Evolutionary conservation across 2,888 invertebrate species (phyloP), one percentile per base, ranked within the genome.

Genomic region (Automeris io): DNA sequence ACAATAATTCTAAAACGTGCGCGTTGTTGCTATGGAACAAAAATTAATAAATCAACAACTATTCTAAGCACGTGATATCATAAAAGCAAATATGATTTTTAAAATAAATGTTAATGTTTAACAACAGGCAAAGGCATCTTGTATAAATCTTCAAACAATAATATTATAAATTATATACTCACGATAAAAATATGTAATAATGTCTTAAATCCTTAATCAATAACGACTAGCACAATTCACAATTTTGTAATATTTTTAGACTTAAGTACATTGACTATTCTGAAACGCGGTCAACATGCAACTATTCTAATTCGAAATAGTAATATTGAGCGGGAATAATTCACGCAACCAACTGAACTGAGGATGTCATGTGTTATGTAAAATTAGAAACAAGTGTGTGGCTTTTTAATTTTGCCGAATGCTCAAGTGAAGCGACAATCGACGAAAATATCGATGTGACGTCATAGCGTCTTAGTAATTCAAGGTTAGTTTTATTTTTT

Each of bases 381-480:
- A 6, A 1, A 16, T 2, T 2, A 5, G 12, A 24, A 5, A 11
- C 2, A 1, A 3, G n/a, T 5, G 2, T 18, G 19, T 5, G 37
- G n/a, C 11, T 39, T 42, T 60, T 49, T n/a, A 45, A 61, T 42
- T 60, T 41, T 32, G 47, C 42, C 43, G 57, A 35, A 5, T 56
- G 39, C 29, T 29, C 2, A 24, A 34, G 31, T 39, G 44, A 49
- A 45, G 45, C 61, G 54, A 57, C 61, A 62, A 70, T 70, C 64
- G 61, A 71, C 76, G 41, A 70, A 77, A 78, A 78, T 78, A 78
- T 53, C 50, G 43, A 3, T 40, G 39, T 78, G 72, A 76, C 73
- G 78, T 74, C 68, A 76, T 47, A 31, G 16, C 52, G 45, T 48
- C 36, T 52, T 47, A 43, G 54, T 59, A 56, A 57, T 55, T 42